phyloP scores from a whole-genome alignment of 2,113 vertebrate species.

The Euleptes europaea region DNA sequence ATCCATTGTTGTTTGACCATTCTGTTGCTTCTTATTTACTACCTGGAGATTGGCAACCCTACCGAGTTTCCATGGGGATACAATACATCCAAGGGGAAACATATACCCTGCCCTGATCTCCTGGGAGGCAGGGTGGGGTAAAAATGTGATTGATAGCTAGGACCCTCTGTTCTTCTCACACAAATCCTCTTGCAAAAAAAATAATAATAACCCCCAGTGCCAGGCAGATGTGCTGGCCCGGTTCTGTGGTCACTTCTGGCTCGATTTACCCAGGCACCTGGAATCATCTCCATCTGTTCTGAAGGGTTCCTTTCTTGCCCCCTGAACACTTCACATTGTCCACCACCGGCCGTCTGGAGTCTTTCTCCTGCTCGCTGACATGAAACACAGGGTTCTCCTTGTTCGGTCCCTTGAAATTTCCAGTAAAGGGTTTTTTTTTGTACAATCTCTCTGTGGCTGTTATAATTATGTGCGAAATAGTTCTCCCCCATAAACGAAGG shows the following conservation, averaged over 20 bases:
- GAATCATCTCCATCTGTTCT: slow-evolving; percentile 48
- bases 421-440: slow-evolving; percentile 77
- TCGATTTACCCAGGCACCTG: slow-evolving; percentile 44
- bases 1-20: no score
- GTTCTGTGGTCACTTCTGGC: neutral
- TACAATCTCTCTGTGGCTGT: slow-evolving; percentile 76
- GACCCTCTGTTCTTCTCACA: neutral
- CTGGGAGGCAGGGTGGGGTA: no score
- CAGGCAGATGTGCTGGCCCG: slow-evolving; percentile 16
- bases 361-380: slow-evolving; percentile 62
- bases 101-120: no score
- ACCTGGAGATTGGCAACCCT: no score
- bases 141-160: no score
- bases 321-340: slow-evolving; percentile 66
- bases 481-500: slow-evolving; percentile 77
- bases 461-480: slow-evolving; percentile 84
- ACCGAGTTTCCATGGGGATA: no score
- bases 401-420: slow-evolving; percentile 78
- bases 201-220: neutral
- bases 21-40: no score
- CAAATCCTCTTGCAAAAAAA: neutral
- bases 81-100: no score
- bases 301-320: slow-evolving; percentile 68
- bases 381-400: slow-evolving; percentile 77
- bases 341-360: slow-evolving; percentile 45